A percentile compares a stretch with the other conserved stretches of the same genome.
Evolutionary conservation across 2,888 invertebrate genomes (phyloP).

Genomic region (Gisinianus flammeolus): DNA sequence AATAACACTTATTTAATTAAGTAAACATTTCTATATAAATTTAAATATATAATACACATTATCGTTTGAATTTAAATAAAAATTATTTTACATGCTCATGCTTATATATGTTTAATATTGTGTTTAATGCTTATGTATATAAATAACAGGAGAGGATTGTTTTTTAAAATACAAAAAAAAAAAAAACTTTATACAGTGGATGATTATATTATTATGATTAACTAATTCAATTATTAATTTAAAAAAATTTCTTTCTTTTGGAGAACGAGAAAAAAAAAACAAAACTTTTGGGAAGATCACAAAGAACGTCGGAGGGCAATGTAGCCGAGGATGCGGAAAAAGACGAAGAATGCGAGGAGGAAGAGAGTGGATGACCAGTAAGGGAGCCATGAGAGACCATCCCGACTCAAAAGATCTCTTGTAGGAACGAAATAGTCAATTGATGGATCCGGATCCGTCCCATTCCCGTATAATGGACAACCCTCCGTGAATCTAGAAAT

Average conservation of each 20-base stretch:
- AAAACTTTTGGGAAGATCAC: slow-evolving; percentile 41
- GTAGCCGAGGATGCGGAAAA: slow-evolving; percentile 75
- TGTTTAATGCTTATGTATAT: neutral
- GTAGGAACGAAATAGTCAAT: slow-evolving; percentile 36
- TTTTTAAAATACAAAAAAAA: no score
- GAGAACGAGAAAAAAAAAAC: neutral
- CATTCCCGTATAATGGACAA: slow-evolving; percentile 59
- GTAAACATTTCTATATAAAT: no score
- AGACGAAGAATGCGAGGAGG: slow-evolving; percentile 72
- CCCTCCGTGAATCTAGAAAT: slow-evolving; percentile 66
- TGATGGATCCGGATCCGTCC: slow-evolving; percentile 66
- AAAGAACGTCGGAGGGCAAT: slow-evolving; percentile 71
- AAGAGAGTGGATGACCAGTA: slow-evolving; percentile 77
- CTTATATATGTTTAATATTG: no score
- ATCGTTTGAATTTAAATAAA: no score
- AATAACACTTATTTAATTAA: no score
- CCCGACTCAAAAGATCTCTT: slow-evolving; percentile 69
- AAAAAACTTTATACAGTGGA: neutral
- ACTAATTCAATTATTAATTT: neutral
- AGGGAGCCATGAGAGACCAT: slow-evolving; percentile 68
- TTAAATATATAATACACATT: no score
- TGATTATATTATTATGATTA: neutral
- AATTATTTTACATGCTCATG: no score
- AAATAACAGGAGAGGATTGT: neutral
- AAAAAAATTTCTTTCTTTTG: neutral